Evolutionary conservation across 2,888 invertebrate species (phyloP).

Genomic region (Arctia plantaginis): DNA sequence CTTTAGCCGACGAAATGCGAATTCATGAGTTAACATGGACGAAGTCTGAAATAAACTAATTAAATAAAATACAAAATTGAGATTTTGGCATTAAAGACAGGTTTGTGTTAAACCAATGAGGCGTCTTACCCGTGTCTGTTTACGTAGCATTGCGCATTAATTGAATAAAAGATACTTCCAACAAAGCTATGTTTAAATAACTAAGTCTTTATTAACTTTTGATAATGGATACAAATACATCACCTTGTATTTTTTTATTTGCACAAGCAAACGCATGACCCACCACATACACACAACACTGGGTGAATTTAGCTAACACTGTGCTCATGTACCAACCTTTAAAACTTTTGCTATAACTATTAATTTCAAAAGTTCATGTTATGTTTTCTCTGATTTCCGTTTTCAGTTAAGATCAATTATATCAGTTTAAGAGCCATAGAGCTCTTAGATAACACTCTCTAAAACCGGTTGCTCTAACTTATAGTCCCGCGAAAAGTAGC

Average conservation of each 20-base stretch:
- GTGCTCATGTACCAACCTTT: not conserved
- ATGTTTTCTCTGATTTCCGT: not conserved
- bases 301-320: not conserved
- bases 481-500: slow-evolving; percentile 1
- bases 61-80: not conserved
- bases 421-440: not conserved
- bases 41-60: not conserved
- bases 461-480: not conserved
- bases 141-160: not conserved
- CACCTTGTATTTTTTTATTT: not conserved
- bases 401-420: not conserved
- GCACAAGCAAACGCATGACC: not conserved
- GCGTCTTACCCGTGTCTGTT: not conserved
- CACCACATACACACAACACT: not conserved
- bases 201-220: not conserved
- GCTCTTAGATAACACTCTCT: not conserved
- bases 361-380: not conserved
- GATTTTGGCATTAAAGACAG: not conserved
- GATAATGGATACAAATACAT: not conserved
- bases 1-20: not conserved
- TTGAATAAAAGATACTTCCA: not conserved
- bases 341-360: not conserved
- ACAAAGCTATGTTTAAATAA: not conserved
- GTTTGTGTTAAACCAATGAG: not conserved
- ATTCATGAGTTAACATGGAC: not conserved